Evolutionary conservation across 2,113 vertebrate genomes (phyloP), one percentile per base, ranked within the genome.

Genomic region (Halcyon malimbica): DNA sequence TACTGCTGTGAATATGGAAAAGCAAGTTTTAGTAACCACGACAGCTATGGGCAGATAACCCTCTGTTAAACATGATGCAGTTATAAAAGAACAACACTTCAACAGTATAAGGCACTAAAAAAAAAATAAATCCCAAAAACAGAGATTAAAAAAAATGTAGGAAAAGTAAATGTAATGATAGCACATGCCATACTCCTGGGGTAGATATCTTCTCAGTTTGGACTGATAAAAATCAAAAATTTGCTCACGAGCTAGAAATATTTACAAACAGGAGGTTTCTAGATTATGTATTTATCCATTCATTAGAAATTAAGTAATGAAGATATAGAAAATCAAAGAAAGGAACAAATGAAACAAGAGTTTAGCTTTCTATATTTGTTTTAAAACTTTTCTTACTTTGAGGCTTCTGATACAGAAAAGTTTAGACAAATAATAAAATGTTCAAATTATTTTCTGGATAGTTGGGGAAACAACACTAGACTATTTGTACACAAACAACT

Each of bases 401-500:
- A 90, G 28, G 28, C 26, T 87, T 81, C 83, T 76, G 53, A 75
- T 41, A 5, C 10, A 87, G 65, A 50, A 19, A 80, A 86, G 12
- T n/a, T 73, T 33, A 82, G 31, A 84, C 7, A 65, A 87, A 62
- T 7, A 5, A 53, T n/a, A 48, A 75, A 74, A 39, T 5, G 16
- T 23, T 85, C 25, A 16, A 62, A 69, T 53, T 39, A 48, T 62
- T 79, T 83, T 87, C 42, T 57, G 37, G 85, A 46, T 10, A 79
- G 35, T 6, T 54, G 16, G 13, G 23, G 63, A 96, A 92, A 92
- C n/a, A 57, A 82, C 77, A 79, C 31, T 54, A 62, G n/a, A 94
- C 60, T 92, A 69, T 82, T 89, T 76, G 88, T 90, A 95, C 96
- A 93, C 90, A 75, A 80, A 67, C 25, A 87, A 68, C 24, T 81